Evolutionary conservation across 2,888 invertebrate species (phyloP), one percentile per base, ranked within the genome.

Genomic region (Cepaea hortensis): DNA sequence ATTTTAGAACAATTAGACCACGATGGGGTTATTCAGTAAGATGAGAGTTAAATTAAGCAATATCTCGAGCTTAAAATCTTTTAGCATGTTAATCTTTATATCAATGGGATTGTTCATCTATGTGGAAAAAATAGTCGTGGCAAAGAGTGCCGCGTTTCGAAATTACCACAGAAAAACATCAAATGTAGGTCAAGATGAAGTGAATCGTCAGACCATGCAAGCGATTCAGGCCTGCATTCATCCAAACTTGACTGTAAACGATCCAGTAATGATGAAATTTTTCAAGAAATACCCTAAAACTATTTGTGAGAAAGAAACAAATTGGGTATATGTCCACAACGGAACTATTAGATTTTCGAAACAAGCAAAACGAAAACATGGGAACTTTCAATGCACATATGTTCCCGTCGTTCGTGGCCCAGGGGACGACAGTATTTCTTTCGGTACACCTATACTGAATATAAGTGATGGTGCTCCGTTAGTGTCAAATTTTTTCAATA

Each of bases 181-280:
- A 35, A 35, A 35, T 35, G 35, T 35, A 35, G 35, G 35, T 35
- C 35, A 35, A 35, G 35, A 35, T 35, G 35, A 35, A 35, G 35
- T 35, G 35, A 35, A 35, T 35, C 35, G 35, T 35, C 35, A 35
- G 35, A 35, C 35, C 35, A 35, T 35, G 3, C 3, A 35, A 1
- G 72, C 70, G 62, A 3, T 18, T 2, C 79, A 85, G 72, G 20
- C 50, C 9, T 86, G 82, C n/a, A 35, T 82, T 23, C 86, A 76
- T n/a, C 86, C 77, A 3, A 46, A 9, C 0, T 50, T 86, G 3
- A 23, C 76, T 20, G 20, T 82, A 3, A 77, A 77, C 5, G 86
- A 86, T 23, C 82, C 86, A 0, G 68, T 82, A 20, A 86, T 86
- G 86, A 76, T 86, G 82, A 82, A 65, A 20, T 86, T 81, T 68